These are phyloP conservation scores for Trichonephila clavipes DNA, from an alignment of 1,140 invertebrate genomes.

Conservation along the genomic window DNA sequence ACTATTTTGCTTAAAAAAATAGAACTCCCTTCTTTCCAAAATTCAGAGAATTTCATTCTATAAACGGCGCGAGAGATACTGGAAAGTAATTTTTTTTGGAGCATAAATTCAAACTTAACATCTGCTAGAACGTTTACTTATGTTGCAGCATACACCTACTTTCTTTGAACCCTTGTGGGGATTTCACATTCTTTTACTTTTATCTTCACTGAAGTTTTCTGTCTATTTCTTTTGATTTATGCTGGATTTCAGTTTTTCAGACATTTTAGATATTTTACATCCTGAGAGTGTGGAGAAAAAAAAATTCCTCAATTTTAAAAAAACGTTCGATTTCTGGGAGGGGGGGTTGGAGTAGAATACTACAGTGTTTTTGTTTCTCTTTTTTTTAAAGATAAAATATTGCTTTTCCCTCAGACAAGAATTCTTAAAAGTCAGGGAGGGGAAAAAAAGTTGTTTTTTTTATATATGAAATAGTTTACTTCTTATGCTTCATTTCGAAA, in stretches of 20 bases:
- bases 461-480: slow-evolving; percentile 15
- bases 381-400: slow-evolving; percentile 43
- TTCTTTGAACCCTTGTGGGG: slow-evolving; percentile 2
- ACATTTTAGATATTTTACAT: slow-evolving; percentile 55
- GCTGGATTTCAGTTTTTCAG: slow-evolving; percentile 29
- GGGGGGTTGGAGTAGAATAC: neutral
- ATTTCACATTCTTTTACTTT: slow-evolving; percentile 27
- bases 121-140: slow-evolving; percentile 46
- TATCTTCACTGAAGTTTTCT: slow-evolving; percentile 51
- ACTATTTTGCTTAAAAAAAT: slow-evolving; percentile 34
- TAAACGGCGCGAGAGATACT: slow-evolving; percentile 44
- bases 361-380: neutral
- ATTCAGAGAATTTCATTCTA: slow-evolving; percentile 39
- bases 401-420: neutral
- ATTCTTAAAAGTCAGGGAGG: slow-evolving; percentile 32
- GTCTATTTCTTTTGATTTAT: slow-evolving; percentile 65
- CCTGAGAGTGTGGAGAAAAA: neutral
- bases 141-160: slow-evolving; percentile 22
- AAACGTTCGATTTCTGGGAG: slow-evolving; percentile 43
- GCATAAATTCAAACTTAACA: slow-evolving; percentile 62
- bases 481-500: neutral
- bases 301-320: slow-evolving; percentile 46
- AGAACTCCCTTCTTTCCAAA: neutral
- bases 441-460: slow-evolving; percentile 7
- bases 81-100: slow-evolving; percentile 49